Evolutionary conservation across 2,888 invertebrate genomes (phyloP).

Genomic region (Strigamia transsilvanica): DNA sequence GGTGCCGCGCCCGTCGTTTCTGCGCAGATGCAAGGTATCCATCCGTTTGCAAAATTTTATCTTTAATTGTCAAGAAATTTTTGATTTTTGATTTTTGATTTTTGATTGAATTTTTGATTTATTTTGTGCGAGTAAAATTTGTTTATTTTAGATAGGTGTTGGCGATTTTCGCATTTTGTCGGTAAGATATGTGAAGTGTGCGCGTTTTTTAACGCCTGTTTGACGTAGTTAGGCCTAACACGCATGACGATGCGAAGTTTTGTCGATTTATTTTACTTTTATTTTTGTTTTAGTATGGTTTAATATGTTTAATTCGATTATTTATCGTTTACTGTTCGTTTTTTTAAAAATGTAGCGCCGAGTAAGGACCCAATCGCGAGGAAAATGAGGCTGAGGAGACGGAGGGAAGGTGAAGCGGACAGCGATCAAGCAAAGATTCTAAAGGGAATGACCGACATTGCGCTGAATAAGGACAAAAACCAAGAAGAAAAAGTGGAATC

Average conservation of each 20-base stretch:
- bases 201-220: neutral
- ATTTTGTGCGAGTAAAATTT: neutral
- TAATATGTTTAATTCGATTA: neutral
- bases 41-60: too few species aligned
- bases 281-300: neutral
- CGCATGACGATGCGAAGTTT: conserved; percentile 8
- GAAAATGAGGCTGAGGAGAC: conserved; percentile 85
- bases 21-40: conserved; percentile 72
- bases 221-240: conserved; percentile 19
- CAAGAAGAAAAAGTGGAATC: conserved; percentile 75
- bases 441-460: conserved; percentile 83
- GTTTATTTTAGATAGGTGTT: conserved; percentile 51
- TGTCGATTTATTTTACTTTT: neutral
- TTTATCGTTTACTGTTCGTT: neutral
- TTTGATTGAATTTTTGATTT: neutral
- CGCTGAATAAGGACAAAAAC: conserved; percentile 81
- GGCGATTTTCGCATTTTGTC: conserved; percentile 36
- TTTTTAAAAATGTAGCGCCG: conserved; percentile 65
- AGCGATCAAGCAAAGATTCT: conserved; percentile 88
- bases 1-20: conserved; percentile 85
- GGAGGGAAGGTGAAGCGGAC: conserved; percentile 81
- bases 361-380: conserved; percentile 92
- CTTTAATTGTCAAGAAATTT: too few species aligned
- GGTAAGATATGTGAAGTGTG: conserved; percentile 44
- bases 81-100: neutral